Evolutionary conservation across 92 coral and sea anemone species (phyloP), one percentile per base, ranked within the genome.

Genomic region (Umimayanthus kanabou): DNA sequence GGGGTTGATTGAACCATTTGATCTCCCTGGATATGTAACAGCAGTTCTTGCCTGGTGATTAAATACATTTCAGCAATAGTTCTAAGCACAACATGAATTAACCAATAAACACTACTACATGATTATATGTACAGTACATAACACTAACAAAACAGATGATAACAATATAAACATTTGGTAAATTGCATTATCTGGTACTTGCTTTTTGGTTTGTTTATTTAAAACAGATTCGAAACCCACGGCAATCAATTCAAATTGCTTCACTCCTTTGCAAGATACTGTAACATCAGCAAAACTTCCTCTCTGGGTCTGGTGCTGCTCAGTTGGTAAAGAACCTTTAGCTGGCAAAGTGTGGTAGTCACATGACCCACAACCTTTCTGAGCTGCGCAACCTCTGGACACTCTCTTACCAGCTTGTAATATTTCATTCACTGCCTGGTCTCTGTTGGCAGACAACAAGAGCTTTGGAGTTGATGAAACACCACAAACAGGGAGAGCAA

Each of bases 221-320:
- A 82, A 42, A 9, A 15, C 22, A 67, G 39, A 14, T 82, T 67
- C 58, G 42, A 82, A 42, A 18, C 37, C 40, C 23, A 67, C 28
- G 2, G 58, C 77, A 42, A 82, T 69, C 39, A 82, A 22, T 82
- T 82, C 86, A 69, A 82, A 82, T 18, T 82, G 77, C 57, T 67
- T 69, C 42, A 82, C 66, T 82, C 77, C 57, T 67, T 43, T 69
- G 53, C 76, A 82, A 26, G 77, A 67, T 28, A 6, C n/a, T 42
- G 86, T 69, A 15, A 82, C 73, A 25, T 43, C 58, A 26, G 14
- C 13, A 67, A 69, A 67, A 73, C 78, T 37, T 2, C 43, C 47
- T 4, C 43, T 37, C 25, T 37, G 78, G 20, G 47, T 37, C 69
- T 61, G 69, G 26, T 6, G 22, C 69, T 33, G n/a, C 20, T 16